phyloP scores from a whole-genome alignment of 2,888 invertebrate genomes.

The Oxycera nigricornis region DNA sequence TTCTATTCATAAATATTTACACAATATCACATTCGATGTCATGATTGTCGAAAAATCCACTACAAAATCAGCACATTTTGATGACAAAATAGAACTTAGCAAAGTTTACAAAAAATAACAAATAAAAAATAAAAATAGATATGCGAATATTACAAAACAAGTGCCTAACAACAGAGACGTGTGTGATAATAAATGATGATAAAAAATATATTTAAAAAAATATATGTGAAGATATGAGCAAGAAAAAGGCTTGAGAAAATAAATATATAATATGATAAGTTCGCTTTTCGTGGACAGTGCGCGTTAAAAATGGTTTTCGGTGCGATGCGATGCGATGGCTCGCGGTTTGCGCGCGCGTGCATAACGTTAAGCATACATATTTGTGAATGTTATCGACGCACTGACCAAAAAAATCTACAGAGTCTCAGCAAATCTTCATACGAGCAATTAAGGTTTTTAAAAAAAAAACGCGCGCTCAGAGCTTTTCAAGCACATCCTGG shows the following conservation, averaged over 20 bases:
- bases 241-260: neutral
- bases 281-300: neutral
- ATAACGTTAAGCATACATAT: neutral
- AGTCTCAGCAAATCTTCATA: conserved; percentile 44
- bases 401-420: conserved; percentile 44
- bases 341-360: conserved; percentile 26
- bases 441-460: conserved; percentile 2
- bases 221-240: neutral
- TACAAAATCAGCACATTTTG: too few species aligned
- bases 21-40: too few species aligned
- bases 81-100: too few species aligned
- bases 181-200: neutral
- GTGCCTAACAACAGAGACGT: too few species aligned
- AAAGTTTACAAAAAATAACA: too few species aligned
- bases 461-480: neutral
- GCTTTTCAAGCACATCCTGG: conserved; percentile 39
- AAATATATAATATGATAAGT: neutral
- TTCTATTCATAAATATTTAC: too few species aligned
- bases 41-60: too few species aligned
- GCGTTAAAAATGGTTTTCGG: neutral
- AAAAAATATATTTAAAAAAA: neutral
- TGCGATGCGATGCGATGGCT: neutral
- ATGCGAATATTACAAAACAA: too few species aligned
- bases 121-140: too few species aligned
- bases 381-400: conserved; percentile 36